These are phyloP conservation scores for Physocephala rufipes DNA, from an alignment of 2,888 invertebrate species.

Conservation along the genomic window DNA sequence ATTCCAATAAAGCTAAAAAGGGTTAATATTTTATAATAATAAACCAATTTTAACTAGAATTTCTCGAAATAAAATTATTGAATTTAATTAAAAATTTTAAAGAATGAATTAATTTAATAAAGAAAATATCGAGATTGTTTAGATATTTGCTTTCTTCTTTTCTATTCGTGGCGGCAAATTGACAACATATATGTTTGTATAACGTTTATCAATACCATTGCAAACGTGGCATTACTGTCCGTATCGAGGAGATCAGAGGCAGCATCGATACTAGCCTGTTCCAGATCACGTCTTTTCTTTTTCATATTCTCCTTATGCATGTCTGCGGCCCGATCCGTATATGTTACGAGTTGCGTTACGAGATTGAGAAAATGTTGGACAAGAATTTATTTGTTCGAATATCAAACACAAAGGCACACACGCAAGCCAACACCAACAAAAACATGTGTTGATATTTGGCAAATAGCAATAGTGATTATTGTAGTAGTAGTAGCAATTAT, in stretches of 20 bases:
- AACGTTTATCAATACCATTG: slow-evolving; percentile 79
- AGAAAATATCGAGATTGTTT: too few relatives aligned
- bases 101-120: too few relatives aligned
- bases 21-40: too few relatives aligned
- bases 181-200: too few relatives aligned
- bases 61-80: too few relatives aligned
- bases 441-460: background rate
- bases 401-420: slow-evolving; percentile 44
- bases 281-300: slow-evolving; percentile 86
- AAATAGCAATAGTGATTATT: too few relatives aligned
- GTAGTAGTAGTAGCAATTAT: background rate
- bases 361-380: slow-evolving; percentile 68
- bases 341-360: slow-evolving; percentile 69
- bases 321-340: slow-evolving; percentile 72
- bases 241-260: slow-evolving; percentile 86
- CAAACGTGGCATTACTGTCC: slow-evolving; percentile 89
- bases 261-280: slow-evolving; percentile 86
- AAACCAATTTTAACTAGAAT: too few relatives aligned
- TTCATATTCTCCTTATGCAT: slow-evolving; percentile 87
- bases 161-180: too few relatives aligned
- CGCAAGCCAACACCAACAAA: background rate
- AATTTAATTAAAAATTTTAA: too few relatives aligned
- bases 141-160: too few relatives aligned
- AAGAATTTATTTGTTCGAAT: slow-evolving; percentile 67
- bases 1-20: too few relatives aligned